Evolutionary conservation across 2,797 vertebrate genomes (phyloP), one percentile per base, ranked within the genome.

Genomic region (Sus cebifrons): DNA sequence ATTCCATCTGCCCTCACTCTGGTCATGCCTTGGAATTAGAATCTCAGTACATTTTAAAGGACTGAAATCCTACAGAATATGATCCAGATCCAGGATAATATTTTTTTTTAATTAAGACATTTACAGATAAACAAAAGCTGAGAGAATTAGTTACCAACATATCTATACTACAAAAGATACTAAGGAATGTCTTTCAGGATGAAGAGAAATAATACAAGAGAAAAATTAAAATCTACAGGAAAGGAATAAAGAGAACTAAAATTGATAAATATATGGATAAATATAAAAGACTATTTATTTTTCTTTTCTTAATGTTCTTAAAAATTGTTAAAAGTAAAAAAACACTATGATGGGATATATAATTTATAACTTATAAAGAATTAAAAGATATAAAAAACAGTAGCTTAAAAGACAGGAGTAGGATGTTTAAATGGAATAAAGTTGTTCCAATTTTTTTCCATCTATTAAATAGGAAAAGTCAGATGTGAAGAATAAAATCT

Each of bases 241-340:
- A 87, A 17, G 11, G 13, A 29, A 27, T 82, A 90, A 44, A 12
- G 27, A 75, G 13, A 18, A 62, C 44, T 11, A 36, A 49, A 70
- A 86, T 62, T 70, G n/a, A 60, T 78, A 49, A 93, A 25, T 78
- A 36, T 20, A 36, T 14, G 25, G 25, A 2, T 74, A 81, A 81
- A 83, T n/a, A 86, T 60, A 54, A 60, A 86, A 40, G 15, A 54
- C 29, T 67, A 36, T 23, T 20, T 86, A 40, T 79, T 84, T 67
- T 79, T 89, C 1, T 83, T 83, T 88, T 64, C 21, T 56, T 75
- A 90, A 75, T 74, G 12, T 75, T 16, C 9, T 75, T 68, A 58
- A 77, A 32, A 94, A 86, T 5, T 54, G 3, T 79, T 86, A 73
- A 68, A 73, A 84, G 10, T 71, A 49, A 85, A 93, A 93, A 32